Base-by-base conservation (phyloP, 2,113 vertebrate species). In the Periophthalmodon schlosseri region DNA sequence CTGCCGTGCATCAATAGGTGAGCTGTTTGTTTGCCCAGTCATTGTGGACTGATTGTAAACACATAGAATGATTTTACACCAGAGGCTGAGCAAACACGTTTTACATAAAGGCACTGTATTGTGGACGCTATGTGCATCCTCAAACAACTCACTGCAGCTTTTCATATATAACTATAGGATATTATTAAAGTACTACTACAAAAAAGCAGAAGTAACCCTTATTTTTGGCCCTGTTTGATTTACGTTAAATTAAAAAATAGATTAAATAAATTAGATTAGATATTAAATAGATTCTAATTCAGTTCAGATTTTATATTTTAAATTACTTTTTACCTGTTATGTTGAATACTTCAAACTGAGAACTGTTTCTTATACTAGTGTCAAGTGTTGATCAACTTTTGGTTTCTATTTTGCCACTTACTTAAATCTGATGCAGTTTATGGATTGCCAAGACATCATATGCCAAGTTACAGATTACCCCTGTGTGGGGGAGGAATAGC, bases 21-120 rank as follows among this genome's bases (percentile, higher is more conserved):
- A 60, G 80, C 83, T 93, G 92, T 93, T 94, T 94, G 94, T 93
- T 93, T 93, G 89, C 88, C 74, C 81, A 83, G 84, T 91, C 91
- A 89, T 91, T 90, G 84, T 84, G 88, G 84, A 82, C 87, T 73
- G 73, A 82, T 83, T 91, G 84, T 90, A 90, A 91, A 93, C 74
- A 91, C 91, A 87, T 76, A 81, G 77, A 82, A 82, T 75, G 84
- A 87, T 86, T 86, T 80, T 84, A 77, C 69, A 78, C 73, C 75
- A 79, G 82, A 87, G 89, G 80, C 88, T 94, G 83, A 87, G 84
- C 86, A 94, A 94, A 94, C 90, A 93, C 70, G 61, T 56, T 65
- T 85, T 80, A 80, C 87, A 93, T 93, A 91, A 94, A 94, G 82
- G 88, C 80, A 83, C 79, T 76, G 90, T 85, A 91, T 65, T 68